Evolutionary conservation across 2,113 vertebrate species (phyloP).

Genomic region (Polyodon spathula): DNA sequence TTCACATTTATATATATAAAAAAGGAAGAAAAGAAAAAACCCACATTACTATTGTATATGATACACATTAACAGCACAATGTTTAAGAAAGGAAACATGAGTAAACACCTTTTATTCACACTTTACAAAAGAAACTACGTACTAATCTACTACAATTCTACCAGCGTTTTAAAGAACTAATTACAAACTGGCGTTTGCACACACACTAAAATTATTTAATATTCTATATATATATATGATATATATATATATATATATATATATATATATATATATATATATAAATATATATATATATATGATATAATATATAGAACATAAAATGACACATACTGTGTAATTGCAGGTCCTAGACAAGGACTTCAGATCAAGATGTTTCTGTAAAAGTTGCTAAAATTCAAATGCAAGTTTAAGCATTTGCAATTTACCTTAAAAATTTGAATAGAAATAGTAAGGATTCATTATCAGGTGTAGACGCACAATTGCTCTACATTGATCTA

Average conservation of each 20-base stretch:
- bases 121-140: conserved; percentile 77
- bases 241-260: no score
- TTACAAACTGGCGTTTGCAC: conserved; percentile 74
- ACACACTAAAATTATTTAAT: no score
- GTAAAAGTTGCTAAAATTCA: conserved; percentile 34
- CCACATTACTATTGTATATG: no score
- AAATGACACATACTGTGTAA: conserved; percentile 12
- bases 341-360: conserved; percentile 64
- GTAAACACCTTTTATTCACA: conserved; percentile 95
- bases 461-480: conserved; percentile 27
- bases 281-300: no score
- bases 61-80: conserved; percentile 81
- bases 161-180: conserved; percentile 72
- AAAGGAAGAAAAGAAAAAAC: no score
- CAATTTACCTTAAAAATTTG: conserved; percentile 39
- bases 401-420: conserved; percentile 41
- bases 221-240: no score
- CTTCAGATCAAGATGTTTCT: conserved; percentile 55
- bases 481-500: conserved; percentile 22
- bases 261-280: no score
- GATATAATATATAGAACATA: no score
- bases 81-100: conserved; percentile 80
- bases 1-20: no score
- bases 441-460: conserved; percentile 27
- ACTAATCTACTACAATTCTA: conserved; percentile 73